Conservation (phyloP, 1,140 invertebrate species). For the Caenorhabditis latens region DNA sequence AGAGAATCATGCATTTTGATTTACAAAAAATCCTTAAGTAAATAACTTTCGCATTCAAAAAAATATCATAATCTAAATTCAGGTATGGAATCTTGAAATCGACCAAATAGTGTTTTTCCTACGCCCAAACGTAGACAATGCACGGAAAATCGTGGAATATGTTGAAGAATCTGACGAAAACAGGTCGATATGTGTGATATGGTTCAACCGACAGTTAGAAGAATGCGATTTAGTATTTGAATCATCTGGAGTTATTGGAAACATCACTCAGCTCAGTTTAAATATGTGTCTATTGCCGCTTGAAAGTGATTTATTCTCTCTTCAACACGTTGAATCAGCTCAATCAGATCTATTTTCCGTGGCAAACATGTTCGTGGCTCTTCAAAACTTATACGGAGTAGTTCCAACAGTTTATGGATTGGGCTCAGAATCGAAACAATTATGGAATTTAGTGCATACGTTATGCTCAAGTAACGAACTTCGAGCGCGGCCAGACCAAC, state of each 20-base stretch:
- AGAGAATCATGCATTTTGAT: slow-evolving; percentile 27
- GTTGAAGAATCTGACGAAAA: slow-evolving; percentile 4
- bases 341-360: slow-evolving; percentile 69
- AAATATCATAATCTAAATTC: not conserved
- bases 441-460: slow-evolving; percentile 63
- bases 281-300: slow-evolving; percentile 88
- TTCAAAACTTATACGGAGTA: slow-evolving; percentile 82
- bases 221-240: slow-evolving; percentile 34
- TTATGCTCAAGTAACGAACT: slow-evolving; percentile 72
- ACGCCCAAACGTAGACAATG: slow-evolving; percentile 14
- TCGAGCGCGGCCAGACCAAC: slow-evolving; percentile 72
- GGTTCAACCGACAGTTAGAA: slow-evolving; percentile 31
- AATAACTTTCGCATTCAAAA: not conserved
- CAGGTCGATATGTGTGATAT: slow-evolving; percentile 20
- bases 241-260: slow-evolving; percentile 34
- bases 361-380: slow-evolving; percentile 79
- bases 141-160: slow-evolving; percentile 12
- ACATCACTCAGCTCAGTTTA: slow-evolving; percentile 78
- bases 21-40: slow-evolving; percentile 12
- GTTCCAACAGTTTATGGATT: slow-evolving; percentile 85
- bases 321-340: slow-evolving; percentile 88
- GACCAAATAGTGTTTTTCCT: slow-evolving; percentile 21
- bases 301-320: slow-evolving; percentile 87
- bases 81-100: slow-evolving; percentile 28
- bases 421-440: slow-evolving; percentile 83